phyloP scores from a whole-genome alignment of 2,113 vertebrate species.

The Sturnus vulgaris region DNA sequence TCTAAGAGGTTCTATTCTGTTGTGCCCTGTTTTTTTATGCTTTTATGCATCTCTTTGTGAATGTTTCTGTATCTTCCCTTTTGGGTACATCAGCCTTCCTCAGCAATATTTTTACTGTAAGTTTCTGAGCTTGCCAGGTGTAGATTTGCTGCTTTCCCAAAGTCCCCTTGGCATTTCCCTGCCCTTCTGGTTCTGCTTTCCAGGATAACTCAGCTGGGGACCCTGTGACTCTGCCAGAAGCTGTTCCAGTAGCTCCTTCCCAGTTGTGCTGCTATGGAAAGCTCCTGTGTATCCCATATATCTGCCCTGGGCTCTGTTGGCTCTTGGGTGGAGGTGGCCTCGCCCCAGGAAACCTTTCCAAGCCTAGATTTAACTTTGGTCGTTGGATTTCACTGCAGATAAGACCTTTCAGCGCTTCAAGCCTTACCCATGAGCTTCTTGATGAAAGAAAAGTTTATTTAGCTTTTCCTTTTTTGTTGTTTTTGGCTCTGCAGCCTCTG shows the following conservation, averaged over 20 bases:
- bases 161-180: neutral
- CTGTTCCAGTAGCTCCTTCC: neutral
- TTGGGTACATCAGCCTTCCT: neutral
- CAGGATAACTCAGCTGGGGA: neutral
- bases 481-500: neutral
- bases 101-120: fast-evolving
- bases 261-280: neutral
- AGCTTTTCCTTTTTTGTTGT: neutral
- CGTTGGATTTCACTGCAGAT: neutral
- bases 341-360: fast-evolving
- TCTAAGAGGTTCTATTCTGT: neutral
- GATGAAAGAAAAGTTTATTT: slow-evolving; percentile 12
- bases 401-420: fast-evolving
- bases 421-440: slow-evolving; percentile 7
- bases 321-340: neutral
- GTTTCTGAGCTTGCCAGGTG: neutral
- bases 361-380: neutral
- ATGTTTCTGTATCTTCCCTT: fast-evolving
- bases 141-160: neutral
- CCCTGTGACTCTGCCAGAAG: fast-evolving
- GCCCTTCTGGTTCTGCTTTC: neutral
- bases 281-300: fast-evolving
- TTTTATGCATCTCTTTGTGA: fast-evolving
- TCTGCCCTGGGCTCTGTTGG: neutral
- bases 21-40: neutral